Base-by-base conservation (phyloP, 2,797 vertebrate genomes). In the Mus minutoides region DNA sequence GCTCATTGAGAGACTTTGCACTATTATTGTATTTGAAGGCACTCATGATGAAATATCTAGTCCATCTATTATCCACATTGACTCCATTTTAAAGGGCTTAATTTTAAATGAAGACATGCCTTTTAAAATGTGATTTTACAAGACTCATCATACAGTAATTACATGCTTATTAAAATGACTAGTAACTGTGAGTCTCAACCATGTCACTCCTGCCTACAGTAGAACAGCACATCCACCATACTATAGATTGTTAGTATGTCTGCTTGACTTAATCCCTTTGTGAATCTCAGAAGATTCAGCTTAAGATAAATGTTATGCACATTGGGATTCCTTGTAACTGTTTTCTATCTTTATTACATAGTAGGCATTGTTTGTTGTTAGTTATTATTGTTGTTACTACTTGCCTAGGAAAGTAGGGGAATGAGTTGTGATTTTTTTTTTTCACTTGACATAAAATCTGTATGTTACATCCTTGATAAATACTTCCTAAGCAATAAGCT, bases 181-280 rank as follows among this genome's bases (percentile, higher is more conserved):
- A 0, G n/a, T 14, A 67, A 43, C 3, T 67, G 3, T 16, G 43
- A 34, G 13, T 49, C 9, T 77, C 9, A 14, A 6, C 1, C 13
- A 58, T 62, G 52, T 89, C n/a, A 56, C 1, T 8, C 26, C 8
- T 21, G 2, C 46, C 58, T 75, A 11, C 13, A 7, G 40, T 56
- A 11, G 2, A 4, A 4, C 1, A 6, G 16, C 4, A 52, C 1
- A 11, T 17, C 6, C 3, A 37, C 3, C 60, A 31, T 13, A 49
- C 67, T 19, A n/a, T 3, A 43, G 77, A 60, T 12, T 56, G 49
- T 24, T 75, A 24, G n/a, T 31, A 22, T 46, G 13, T 24, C n/a
- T 71, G 29, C 43, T 40, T 52, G 26, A 16, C 12, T 54, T 64
- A 69, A 17, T 29, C 12, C 6, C 12, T 43, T 52, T 52, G 34